Base-by-base conservation (phyloP, 2,888 invertebrate genomes). In the Dryococelus australis region DNA sequence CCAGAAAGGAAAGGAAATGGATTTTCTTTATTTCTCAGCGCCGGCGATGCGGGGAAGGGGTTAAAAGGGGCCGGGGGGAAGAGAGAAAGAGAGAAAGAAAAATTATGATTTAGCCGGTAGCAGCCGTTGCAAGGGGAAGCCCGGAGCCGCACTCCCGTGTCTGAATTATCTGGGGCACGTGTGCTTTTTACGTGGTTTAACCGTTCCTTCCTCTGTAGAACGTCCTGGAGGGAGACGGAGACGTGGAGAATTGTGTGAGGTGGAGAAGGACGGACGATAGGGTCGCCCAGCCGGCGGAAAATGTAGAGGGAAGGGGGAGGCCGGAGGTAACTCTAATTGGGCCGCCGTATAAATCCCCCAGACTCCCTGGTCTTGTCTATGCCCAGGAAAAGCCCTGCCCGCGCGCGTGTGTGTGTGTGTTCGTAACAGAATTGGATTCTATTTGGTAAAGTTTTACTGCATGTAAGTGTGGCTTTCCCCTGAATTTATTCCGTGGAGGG, bases 161-260 rank as follows among this genome's bases (percentile, higher is more conserved):
- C 83, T 83, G 43, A 83, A 83, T 83, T 28, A 83, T 83, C 83
- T 83, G 28, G 83, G 35, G 83, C 83, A 83, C 83, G 83, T 83
- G 83, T 83, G 83, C 43, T 83, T 83, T 83, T 83, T 83, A 83
- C 83, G 83, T 83, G 83, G 83, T 83, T 83, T 83, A 83, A 83
- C 83, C 20, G 28, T 83, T 43, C 43, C 83, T 83, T 65, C n/a
- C 65, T 65, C 65, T 65, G 47, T 47, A 47, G 47, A 5, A 47
- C 47, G 47, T 16, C 47, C 47, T 47, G 16, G 65, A 65, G 65
- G 16, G 65, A 24, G 24, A n/a, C 24, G 16, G 65, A 65, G 24
- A 65, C 65, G n/a, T 65, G 65, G 65, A 16, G 47, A 47, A 47
- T 16, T 6, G 20, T 6, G 8, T 2, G 65, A n/a, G 65, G 65